Conservation (phyloP, 2,888 invertebrate genomes). For the Neuroscelio doddi region DNA sequence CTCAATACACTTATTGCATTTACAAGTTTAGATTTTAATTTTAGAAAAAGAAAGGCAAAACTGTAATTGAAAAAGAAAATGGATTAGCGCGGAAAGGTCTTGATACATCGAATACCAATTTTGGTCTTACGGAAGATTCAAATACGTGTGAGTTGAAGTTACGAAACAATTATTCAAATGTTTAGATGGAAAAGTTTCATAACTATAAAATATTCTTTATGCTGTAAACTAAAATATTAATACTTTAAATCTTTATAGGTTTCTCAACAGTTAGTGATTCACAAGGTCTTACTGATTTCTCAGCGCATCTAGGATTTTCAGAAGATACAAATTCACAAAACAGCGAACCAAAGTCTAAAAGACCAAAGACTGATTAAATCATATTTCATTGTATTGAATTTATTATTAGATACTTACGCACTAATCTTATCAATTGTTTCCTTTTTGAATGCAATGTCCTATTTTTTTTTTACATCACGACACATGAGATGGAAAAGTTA, state of each 20-base stretch:
- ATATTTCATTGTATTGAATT: neutral
- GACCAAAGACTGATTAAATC: constrained; percentile 83
- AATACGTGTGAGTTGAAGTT: constrained; percentile 90
- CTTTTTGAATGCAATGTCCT: no score
- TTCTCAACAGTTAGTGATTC: constrained; percentile 94
- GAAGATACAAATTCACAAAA: constrained; percentile 94
- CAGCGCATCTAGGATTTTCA: constrained; percentile 89
- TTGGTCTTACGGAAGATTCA: constrained; percentile 90
- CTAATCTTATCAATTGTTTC: no score
- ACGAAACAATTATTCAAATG: no score
- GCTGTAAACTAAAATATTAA: constrained; percentile 1
- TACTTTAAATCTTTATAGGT: constrained; percentile 75
- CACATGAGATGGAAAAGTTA: no score
- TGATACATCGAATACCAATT: constrained; percentile 87
- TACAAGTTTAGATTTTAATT: constrained; percentile 38
- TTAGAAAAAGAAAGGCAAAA: constrained; percentile 80
- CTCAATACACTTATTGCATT: constrained; percentile 5
- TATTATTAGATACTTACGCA: no score
- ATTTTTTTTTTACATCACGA: no score
- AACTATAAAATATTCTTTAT: constrained; percentile 12
- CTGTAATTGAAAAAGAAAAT: constrained; percentile 87
- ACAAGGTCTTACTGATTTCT: constrained; percentile 89
- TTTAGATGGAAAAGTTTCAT: neutral
- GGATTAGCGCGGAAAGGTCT: constrained; percentile 78
- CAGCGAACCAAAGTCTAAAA: constrained; percentile 85